Evolutionary conservation across 2,888 invertebrate genomes (phyloP), one percentile per base, ranked within the genome.

Genomic region (Frankliniella intonsa): DNA sequence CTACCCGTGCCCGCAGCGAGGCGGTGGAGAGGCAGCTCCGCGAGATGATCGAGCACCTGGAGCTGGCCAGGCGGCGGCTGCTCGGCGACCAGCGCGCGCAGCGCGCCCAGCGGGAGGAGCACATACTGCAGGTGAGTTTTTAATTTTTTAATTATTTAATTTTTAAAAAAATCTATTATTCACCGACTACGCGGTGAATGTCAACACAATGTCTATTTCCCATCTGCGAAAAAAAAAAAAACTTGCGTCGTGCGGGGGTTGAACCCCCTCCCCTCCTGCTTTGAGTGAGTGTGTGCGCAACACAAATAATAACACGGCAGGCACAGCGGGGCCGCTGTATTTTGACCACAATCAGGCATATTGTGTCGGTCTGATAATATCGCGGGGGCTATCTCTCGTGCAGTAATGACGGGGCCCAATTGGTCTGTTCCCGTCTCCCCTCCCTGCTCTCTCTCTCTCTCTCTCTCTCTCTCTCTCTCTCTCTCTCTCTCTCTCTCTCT

Each of bases 91-190:
- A 69, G 69, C 69, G 69, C 3, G 69, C 69, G 22, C 69, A 69
- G 69, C 69, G 69, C n/a, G 69, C 69, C n/a, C 69, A 69, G 69
- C 69, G 69, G 3, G 69, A 69, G 69, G 69, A 69, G 69, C 22
- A 69, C 69, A 19, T 69, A 2, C 69, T 69, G 22, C 69, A 69
- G 69, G 69, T 69, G 22, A 69, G 69, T 38, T 38, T 38, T 38
- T 5, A 3, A 3, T 38, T 38, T 5, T 38, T 38, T 5, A 2
- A 3, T 38, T 38, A 38, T 3, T 38, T 38, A 38, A 38, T 38
- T 3, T 38, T 38, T 38, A 3, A 38, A 38, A 38, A 38, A 38
- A 38, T 38, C 38, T 5, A 38, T 38, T 38, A 38, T 2, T 3
- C 2, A 5, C 38, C 38, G 38, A 38, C 5, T 38, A 5, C 38